phyloP scores from a whole-genome alignment of 2,797 vertebrate species.

The Protonibea diacanthus region DNA sequence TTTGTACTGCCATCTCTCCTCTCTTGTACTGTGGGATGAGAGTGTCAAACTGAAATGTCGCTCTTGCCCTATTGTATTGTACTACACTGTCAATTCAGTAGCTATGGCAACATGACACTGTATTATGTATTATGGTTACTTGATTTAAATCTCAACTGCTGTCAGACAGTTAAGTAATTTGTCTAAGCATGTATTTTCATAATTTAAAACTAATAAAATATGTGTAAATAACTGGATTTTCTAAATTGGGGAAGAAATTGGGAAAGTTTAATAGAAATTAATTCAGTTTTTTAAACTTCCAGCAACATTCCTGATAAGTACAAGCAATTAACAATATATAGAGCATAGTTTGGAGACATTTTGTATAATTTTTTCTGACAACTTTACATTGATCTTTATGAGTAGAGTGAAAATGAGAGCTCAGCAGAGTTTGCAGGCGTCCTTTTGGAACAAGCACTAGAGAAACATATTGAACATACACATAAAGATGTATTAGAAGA shows the following conservation, averaged over 20 bases:
- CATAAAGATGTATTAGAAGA: background rate
- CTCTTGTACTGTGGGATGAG: constrained; percentile 51
- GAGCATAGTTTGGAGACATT: background rate
- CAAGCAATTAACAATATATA: background rate
- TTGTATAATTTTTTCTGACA: no score
- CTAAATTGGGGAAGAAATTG: background rate
- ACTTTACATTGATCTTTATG: background rate
- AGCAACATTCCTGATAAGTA: background rate
- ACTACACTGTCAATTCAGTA: constrained; percentile 44
- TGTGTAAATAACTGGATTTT: background rate
- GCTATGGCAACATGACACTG: constrained; percentile 35
- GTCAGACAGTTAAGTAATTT: background rate
- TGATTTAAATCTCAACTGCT: constrained; percentile 7
- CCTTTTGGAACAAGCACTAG: background rate
- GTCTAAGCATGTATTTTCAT: background rate
- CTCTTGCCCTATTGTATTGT: constrained; percentile 40
- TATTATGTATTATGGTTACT: constrained; percentile 16
- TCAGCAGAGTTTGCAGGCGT: background rate
- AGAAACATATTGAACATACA: background rate
- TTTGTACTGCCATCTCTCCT: constrained; percentile 62
- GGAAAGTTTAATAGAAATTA: background rate
- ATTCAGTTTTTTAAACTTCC: background rate
- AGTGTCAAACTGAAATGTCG: constrained; percentile 47
- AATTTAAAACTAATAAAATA: background rate
- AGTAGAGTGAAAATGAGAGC: accelerated